Conservation (phyloP, 1,140 invertebrate genomes). For the Tribolium madens region DNA sequence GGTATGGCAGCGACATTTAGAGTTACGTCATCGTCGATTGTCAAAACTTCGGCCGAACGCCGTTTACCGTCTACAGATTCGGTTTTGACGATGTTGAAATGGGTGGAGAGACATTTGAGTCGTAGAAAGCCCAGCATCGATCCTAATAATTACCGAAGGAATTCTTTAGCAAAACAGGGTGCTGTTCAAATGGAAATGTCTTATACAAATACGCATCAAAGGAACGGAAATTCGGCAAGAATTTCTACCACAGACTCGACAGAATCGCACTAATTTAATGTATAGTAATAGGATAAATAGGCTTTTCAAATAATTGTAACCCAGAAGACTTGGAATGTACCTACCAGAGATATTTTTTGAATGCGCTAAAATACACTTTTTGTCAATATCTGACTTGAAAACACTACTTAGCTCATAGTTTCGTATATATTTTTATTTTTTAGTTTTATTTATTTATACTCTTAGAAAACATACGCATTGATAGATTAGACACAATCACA, state of each 20-base stretch:
- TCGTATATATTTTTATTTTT: constrained; percentile 29
- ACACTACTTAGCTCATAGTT: constrained; percentile 11
- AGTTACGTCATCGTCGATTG: constrained; percentile 85
- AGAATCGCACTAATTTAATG: constrained; percentile 2
- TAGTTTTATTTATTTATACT: constrained; percentile 31
- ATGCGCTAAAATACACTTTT: constrained; percentile 17
- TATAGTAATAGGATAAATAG: background rate
- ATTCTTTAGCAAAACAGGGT: constrained; percentile 69
- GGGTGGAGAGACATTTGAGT: constrained; percentile 84
- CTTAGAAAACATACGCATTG: background rate
- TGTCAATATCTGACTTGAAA: constrained; percentile 23
- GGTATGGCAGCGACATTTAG: constrained; percentile 93
- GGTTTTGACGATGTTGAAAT: constrained; percentile 88
- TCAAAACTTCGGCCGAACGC: constrained; percentile 87
- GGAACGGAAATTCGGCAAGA: background rate
- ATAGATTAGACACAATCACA: background rate
- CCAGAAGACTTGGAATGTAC: constrained; percentile 35
- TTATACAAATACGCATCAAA: constrained; percentile 60
- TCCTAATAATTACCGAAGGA: constrained; percentile 71
- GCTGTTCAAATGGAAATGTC: constrained; percentile 80
- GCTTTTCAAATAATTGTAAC: constrained; percentile 18
- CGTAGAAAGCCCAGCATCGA: constrained; percentile 74
- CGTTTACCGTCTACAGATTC: constrained; percentile 89
- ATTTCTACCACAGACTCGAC: constrained; percentile 4
- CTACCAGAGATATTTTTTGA: constrained; percentile 34